A percentile compares a stretch with the other conserved stretches of the same genome.
These are phyloP conservation scores for Sceloporus undulatus DNA, from an alignment of 2,113 vertebrate species.

Conservation along the genomic window DNA sequence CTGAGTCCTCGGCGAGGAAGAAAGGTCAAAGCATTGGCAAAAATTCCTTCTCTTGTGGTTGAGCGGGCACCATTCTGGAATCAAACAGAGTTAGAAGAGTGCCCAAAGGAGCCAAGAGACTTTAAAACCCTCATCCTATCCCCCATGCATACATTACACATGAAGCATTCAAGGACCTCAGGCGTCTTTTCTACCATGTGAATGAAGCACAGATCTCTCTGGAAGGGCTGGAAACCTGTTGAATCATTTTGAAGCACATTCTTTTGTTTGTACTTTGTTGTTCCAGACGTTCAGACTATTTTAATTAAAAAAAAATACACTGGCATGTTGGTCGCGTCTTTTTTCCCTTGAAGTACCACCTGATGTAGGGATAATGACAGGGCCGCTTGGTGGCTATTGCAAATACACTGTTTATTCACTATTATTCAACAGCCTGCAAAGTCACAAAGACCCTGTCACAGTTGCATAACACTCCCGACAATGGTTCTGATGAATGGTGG, in stretches of 20 bases:
- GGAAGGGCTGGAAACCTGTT: constrained; percentile 10
- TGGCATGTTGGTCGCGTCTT: constrained; percentile 51
- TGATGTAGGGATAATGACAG: constrained; percentile 62
- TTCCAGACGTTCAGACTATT: constrained; percentile 45
- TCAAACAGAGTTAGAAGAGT: not conserved
- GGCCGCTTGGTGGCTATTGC: constrained; percentile 26
- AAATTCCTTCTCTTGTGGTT: not conserved
- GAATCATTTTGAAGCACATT: constrained; percentile 44
- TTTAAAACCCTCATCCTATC: constrained; percentile 53
- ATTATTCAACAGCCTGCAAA: not conserved
- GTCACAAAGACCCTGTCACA: too few relatives aligned
- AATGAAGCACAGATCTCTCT: constrained; percentile 39
- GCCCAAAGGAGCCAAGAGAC: constrained; percentile 45
- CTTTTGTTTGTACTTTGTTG: constrained; percentile 21
- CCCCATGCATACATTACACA: constrained; percentile 46
- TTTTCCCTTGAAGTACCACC: constrained; percentile 50
- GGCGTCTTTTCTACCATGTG: not conserved
- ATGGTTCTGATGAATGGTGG: not conserved
- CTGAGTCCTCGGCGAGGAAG: not conserved
- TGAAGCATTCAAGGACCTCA: constrained; percentile 28
- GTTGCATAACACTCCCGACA: not conserved
- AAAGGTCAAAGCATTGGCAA: not conserved
- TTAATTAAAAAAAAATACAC: constrained; percentile 60
- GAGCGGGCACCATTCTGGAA: fast-evolving
- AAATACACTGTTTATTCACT: not conserved